Evolutionary conservation across 1,140 invertebrate species (phyloP).

Genomic region (Heliconius himera): DNA sequence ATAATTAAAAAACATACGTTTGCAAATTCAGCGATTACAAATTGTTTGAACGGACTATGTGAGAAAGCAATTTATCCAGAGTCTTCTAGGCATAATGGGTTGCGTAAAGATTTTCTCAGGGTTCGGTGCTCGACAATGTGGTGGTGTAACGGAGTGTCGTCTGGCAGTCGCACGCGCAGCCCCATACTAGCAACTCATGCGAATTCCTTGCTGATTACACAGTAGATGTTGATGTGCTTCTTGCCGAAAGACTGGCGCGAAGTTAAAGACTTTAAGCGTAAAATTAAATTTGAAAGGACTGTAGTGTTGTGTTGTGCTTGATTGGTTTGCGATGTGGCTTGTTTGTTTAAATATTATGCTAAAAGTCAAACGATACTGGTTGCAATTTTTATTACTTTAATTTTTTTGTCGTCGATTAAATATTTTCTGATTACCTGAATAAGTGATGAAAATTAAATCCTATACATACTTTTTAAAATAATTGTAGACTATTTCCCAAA

Average conservation of each 20-base stretch:
- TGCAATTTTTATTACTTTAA: background rate
- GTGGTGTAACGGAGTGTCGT: conserved; percentile 40
- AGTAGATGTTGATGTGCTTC: conserved; percentile 17
- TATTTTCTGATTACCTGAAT: background rate
- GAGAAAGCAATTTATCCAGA: conserved; percentile 55
- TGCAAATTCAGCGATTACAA: conserved; percentile 35
- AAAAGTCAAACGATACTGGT: background rate
- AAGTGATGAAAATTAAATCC: too few relatives aligned
- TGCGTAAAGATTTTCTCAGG: conserved; percentile 70
- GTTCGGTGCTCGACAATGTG: conserved; percentile 71
- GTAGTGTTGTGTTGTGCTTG: conserved; percentile 23
- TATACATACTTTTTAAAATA: too few relatives aligned
- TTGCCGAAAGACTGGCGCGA: background rate
- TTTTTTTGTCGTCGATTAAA: background rate
- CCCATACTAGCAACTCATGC: conserved; percentile 39
- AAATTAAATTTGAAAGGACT: background rate
- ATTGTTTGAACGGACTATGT: conserved; percentile 27
- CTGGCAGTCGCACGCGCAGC: conserved; percentile 37
- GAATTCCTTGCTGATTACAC: conserved; percentile 36
- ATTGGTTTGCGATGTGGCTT: conserved; percentile 39
- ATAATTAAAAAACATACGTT: conserved; percentile 1
- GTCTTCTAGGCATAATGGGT: conserved; percentile 72
- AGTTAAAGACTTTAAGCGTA: conserved; percentile 7
- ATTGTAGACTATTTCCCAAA: too few relatives aligned
- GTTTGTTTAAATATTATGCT: conserved; percentile 40